Evolutionary conservation across 2,888 invertebrate species (phyloP), one percentile per base, ranked within the genome.

Genomic region (Yponomeuta sedellus): DNA sequence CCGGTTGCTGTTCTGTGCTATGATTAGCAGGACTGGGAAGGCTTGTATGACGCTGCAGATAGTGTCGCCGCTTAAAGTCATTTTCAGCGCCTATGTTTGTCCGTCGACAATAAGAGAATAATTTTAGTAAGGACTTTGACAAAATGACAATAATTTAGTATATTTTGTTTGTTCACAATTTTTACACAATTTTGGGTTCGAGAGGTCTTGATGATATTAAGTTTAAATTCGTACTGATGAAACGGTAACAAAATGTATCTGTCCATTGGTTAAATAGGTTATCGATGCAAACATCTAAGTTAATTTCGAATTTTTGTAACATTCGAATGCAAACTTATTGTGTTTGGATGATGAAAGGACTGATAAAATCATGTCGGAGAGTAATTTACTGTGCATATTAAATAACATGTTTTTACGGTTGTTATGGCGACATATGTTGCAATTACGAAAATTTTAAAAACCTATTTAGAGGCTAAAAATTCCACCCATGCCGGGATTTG

Each of bases 11-110:
- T 88, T 89, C 66, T 91, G 91, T 0, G 88, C 89, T 3, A 91
- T 66, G 6, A 91, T 91, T 10, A 91, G 64, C 0, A 91, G 72
- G 0, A 90, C 83, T 0, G 91, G 91, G 19, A 91, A 91, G 0
- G 79, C 76, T 68, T 91, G 90, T 1, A 91, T 83, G 0, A 91
- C 68, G 69, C 74, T 82, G 66, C 90, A 91, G 1, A 90, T 73
- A 0, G 88, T 83, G 12, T 76, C 80, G 12, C 82, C 84, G 67
- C 74, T 77, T 0, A 88, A 74, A 0, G 89, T 89, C 89, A 89
- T 89, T 69, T 71, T 34, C 10, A 8, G 34, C 10, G 34, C 10
- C 34, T 34, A 2, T 5, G 8, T 8, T 34, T 6, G 34, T 34
- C 34, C 34, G 5, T 34, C 34, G 5, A 6, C 34, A 8, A 8